Base-by-base conservation (phyloP, 2,888 invertebrate species). In the Caenorhabditis sinica region DNA sequence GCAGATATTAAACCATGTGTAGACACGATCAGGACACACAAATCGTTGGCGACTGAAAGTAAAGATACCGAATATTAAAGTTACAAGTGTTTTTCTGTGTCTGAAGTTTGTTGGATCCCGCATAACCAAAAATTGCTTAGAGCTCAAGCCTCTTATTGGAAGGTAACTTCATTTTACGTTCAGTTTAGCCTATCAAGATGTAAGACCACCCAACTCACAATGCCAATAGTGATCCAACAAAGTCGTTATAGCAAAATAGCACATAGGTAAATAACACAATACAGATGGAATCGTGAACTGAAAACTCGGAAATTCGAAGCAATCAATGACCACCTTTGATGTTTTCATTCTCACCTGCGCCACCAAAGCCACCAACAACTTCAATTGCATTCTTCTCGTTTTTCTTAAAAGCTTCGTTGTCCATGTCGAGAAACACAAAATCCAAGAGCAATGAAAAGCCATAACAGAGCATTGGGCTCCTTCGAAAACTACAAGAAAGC, bases 41-140 rank as follows among this genome's bases (percentile, higher is more conserved):
- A 13, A 17, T 81, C 81, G 43, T 81, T 81, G 40, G 81, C 81
- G 11, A 81, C 81, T 81, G 73, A 36, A 81, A 81, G 8, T 17
- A 28, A 25, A 5, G 43, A 56, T 9, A n/a, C n/a, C n/a, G n/a
- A n/a, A n/a, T n/a, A n/a, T n/a, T n/a, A n/a, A n/a, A n/a, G n/a
- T n/a, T n/a, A n/a, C n/a, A n/a, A n/a, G n/a, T n/a, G n/a, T n/a
- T n/a, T n/a, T n/a, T n/a, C n/a, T n/a, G n/a, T n/a, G n/a, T n/a
- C n/a, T n/a, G n/a, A n/a, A n/a, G n/a, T n/a, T n/a, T n/a, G n/a
- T n/a, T n/a, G n/a, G n/a, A n/a, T n/a, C n/a, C n/a, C n/a, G n/a
- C n/a, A n/a, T n/a, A n/a, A n/a, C n/a, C n/a, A n/a, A n/a, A n/a
- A n/a, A n/a, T n/a, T n/a, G n/a, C n/a, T n/a, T n/a, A n/a, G n/a